These are phyloP conservation scores for Melospiza melodia DNA, from an alignment of 2,113 vertebrate genomes.

Conservation along the genomic window DNA sequence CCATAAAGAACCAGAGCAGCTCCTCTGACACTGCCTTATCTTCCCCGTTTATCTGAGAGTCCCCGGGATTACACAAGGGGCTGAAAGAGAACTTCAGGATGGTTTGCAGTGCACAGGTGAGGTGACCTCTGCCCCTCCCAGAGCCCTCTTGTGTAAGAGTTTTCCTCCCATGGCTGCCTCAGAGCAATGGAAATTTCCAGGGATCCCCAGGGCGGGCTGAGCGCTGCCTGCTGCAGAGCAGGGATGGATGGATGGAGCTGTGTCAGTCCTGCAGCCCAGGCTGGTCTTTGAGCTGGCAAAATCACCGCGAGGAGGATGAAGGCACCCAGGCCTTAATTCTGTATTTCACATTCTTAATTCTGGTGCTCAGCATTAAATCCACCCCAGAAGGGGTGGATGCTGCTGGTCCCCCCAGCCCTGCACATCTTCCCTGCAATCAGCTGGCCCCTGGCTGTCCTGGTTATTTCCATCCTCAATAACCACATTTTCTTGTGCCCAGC, in stretches of 20 bases:
- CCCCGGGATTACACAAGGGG: conserved; percentile 2
- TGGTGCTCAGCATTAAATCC: not conserved
- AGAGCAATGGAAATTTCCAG: conserved; percentile 60
- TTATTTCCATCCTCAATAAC: not conserved
- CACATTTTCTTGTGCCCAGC: not conserved
- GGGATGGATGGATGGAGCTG: not conserved
- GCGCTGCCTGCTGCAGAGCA: not conserved
- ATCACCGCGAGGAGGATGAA: not conserved
- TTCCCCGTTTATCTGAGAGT: not conserved
- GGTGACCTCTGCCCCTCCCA: conserved; percentile 9
- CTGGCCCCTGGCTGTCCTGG: accelerated
- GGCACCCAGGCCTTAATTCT: not conserved
- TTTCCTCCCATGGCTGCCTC: not conserved
- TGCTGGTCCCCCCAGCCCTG: accelerated
- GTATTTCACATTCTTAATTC: not conserved
- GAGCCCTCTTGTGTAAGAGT: conserved; percentile 2
- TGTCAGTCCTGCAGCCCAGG: not conserved
- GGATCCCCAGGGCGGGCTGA: not conserved
- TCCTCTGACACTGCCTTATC: conserved; percentile 43
- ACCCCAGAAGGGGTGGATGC: not conserved
- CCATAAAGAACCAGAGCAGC: not conserved
- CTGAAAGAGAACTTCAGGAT: not conserved
- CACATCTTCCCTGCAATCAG: not conserved
- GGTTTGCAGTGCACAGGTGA: not conserved
- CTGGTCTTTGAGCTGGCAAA: not conserved